Base-by-base conservation (phyloP, 2,888 invertebrate genomes). In the Xanthorhoe designata region DNA sequence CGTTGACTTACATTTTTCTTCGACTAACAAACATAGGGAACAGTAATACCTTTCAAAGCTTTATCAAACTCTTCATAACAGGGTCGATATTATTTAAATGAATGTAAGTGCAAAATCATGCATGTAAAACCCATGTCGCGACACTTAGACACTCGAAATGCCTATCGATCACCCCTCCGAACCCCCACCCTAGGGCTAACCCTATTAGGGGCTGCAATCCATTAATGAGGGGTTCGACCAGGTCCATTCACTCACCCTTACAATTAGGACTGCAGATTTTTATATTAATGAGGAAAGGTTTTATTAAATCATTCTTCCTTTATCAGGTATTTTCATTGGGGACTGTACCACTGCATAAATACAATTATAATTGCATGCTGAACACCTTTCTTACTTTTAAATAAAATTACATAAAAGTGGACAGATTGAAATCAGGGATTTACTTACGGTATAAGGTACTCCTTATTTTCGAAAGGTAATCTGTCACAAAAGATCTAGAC, bases 401-500 rank as follows among this genome's bases (percentile, higher is more conserved):
- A 17, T 17, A 7, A 47, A 47, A 47, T 47, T 7, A 15, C 3
- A 15, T 47, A 47, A 15, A 15, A 47, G 7, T 8, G 47, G 47
- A 17, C 17, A 15, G 47, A 47, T 47, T 47, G 15, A 47, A 17
- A 17, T 17, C 47, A 47, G 17, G 15, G 47, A 7, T 47, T 45
- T 47, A 47, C 47, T 15, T 47, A 15, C 17, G 15, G 47, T 47
- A 17, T 47, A 7, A 74, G 69, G 67, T 72, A 68, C 75, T 75
- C 68, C 61, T 78, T 74, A 75, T 75, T 83, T 83, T 76, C 72
- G 64, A 68, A 61, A 71, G 68, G 42, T 64, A 83, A 86, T 86
- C 86, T 88, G 77, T 80, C 78, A 82, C 83, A 79, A 84, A 83
- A 85, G 82, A 87, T 86, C 85, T 82, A 72, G 58, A 67, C 79